Percentiles rank a stretch among this genome's conserved stretches.
Conservation (phyloP, 2,113 vertebrate species). For the Columba livia region DNA sequence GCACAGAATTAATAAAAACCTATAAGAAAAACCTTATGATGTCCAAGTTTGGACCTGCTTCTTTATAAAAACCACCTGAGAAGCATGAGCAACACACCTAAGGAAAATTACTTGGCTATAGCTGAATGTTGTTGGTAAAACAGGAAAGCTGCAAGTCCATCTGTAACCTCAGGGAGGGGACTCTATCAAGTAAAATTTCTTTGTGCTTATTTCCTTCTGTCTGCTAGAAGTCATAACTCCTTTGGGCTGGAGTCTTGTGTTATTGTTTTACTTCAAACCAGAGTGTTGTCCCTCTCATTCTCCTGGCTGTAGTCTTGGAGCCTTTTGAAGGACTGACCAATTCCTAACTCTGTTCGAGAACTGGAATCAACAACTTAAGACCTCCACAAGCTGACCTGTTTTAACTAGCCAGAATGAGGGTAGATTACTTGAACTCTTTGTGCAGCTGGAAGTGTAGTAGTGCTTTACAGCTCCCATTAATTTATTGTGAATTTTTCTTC, state of each 20-base stretch:
- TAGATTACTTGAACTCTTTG: background rate
- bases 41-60: background rate
- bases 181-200: background rate
- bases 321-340: background rate
- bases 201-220: background rate
- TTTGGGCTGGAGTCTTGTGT: background rate
- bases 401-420: background rate
- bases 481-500: slow-evolving; percentile 30
- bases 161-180: background rate
- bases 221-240: background rate
- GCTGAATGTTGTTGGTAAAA: background rate
- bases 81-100: background rate
- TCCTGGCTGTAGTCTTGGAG: background rate
- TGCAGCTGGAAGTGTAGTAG: background rate
- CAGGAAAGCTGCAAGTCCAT: background rate
- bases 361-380: background rate
- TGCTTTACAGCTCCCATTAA: background rate
- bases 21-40: background rate
- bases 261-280: background rate
- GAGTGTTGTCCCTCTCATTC: background rate
- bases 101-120: background rate
- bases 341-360: background rate
- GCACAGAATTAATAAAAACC: background rate
- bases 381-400: background rate
- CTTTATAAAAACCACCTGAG: background rate